These are phyloP conservation scores for Nasua narica DNA, from an alignment of 2,797 vertebrate genomes.

Conservation along the genomic window DNA sequence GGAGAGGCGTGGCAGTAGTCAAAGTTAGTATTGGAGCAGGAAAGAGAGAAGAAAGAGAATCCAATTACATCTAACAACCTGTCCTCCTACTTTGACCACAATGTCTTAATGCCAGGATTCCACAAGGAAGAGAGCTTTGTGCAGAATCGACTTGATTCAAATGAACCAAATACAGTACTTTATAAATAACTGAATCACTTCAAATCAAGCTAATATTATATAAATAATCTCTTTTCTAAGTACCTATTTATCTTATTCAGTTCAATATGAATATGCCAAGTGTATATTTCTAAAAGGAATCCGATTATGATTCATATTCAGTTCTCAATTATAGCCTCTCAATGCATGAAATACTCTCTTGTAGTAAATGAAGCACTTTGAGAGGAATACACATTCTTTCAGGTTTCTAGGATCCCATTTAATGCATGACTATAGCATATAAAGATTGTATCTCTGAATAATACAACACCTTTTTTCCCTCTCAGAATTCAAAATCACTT, in stretches of 20 bases:
- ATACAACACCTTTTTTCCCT: background rate
- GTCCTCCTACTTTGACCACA: background rate
- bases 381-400: slow-evolving; percentile 10
- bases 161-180: background rate
- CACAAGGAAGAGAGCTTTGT: background rate
- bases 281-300: slow-evolving; percentile 17
- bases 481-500: slow-evolving; percentile 10
- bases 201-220: background rate
- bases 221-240: background rate
- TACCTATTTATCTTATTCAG: background rate
- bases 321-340: slow-evolving; percentile 4
- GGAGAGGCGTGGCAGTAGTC: background rate
- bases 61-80: background rate
- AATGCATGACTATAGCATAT: slow-evolving; percentile 11
- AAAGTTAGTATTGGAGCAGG: background rate
- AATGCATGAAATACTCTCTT: background rate
- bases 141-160: background rate
- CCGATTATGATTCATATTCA: slow-evolving; percentile 17
- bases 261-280: background rate
- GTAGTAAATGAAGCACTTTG: background rate
- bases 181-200: background rate
- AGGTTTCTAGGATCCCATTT: background rate
- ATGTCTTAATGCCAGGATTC: background rate
- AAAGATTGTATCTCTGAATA: background rate
- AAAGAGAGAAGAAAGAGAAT: slow-evolving; percentile 31